phyloP scores from a whole-genome alignment of 2,113 vertebrate genomes.

The Pseudolaguvia tuberculata region DNA sequence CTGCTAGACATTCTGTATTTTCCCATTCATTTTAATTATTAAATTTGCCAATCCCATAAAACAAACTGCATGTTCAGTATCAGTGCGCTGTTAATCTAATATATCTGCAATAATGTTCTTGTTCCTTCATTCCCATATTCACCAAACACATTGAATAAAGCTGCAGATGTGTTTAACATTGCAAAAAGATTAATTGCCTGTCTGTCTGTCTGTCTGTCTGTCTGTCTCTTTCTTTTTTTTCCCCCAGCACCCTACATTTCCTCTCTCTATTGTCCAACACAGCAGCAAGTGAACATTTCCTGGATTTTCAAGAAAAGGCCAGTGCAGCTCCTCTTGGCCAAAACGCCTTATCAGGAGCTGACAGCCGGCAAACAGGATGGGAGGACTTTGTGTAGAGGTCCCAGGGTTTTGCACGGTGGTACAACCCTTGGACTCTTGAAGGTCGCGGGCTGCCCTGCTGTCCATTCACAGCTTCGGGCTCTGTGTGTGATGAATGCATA shows the following conservation, averaged over 20 bases:
- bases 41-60: no score
- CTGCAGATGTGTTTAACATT: constrained; percentile 18
- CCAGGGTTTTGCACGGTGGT: constrained; percentile 34
- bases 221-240: constrained; percentile 27
- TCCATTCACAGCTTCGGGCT: constrained; percentile 33
- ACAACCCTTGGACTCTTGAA: constrained; percentile 16
- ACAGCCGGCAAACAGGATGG: constrained; percentile 68
- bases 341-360: constrained; percentile 66
- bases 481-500: constrained; percentile 30
- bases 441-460: constrained; percentile 21
- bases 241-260: constrained; percentile 41
- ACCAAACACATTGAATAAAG: background rate
- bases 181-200: background rate
- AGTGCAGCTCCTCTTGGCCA: constrained; percentile 57
- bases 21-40: no score
- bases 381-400: background rate
- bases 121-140: background rate
- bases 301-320: constrained; percentile 64
- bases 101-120: background rate
- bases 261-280: constrained; percentile 60
- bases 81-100: background rate
- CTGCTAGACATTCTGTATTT: no score
- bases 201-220: constrained; percentile 15
- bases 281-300: constrained; percentile 56
- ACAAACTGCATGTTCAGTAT: background rate